These are phyloP conservation scores for Oreochromis mossambicus DNA, from an alignment of 2,797 vertebrate species.

Conservation along the genomic window DNA sequence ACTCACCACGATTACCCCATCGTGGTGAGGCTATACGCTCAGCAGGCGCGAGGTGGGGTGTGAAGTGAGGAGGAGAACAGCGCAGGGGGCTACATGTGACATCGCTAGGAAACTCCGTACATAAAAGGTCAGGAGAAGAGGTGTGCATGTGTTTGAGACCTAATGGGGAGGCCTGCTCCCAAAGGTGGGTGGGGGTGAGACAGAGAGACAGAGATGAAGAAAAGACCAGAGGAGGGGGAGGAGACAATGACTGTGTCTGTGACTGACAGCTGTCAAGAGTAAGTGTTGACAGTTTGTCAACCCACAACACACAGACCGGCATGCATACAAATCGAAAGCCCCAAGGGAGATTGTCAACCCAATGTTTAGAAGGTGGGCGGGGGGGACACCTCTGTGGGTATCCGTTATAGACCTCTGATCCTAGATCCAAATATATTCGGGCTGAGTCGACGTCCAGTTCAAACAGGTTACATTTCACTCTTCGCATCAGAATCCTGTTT, in stretches of 20 bases:
- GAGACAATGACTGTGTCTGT: conserved; percentile 9
- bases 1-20: conserved; percentile 36
- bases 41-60: conserved; percentile 36
- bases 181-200: conserved; percentile 3
- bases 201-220: not conserved
- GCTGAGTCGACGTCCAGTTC: not conserved
- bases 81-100: conserved; percentile 37
- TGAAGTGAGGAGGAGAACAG: conserved; percentile 42
- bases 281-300: conserved; percentile 46
- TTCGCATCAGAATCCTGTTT: not conserved
- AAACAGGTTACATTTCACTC: not conserved
- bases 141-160: not conserved
- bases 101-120: conserved; percentile 29
- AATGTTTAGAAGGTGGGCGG: conserved; percentile 11
- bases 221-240: not conserved
- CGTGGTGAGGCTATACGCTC: conserved; percentile 42
- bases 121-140: conserved; percentile 49
- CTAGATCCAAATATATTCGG: not conserved
- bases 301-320: conserved; percentile 1
- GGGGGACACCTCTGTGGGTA: not conserved
- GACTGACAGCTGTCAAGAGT: conserved; percentile 70
- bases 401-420: not conserved
- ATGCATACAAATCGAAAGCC: conserved; percentile 5
- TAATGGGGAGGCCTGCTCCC: not conserved
- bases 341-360: conserved; percentile 10